Conservation (phyloP, 2,888 invertebrate genomes). For the Limulus polyphemus region DNA sequence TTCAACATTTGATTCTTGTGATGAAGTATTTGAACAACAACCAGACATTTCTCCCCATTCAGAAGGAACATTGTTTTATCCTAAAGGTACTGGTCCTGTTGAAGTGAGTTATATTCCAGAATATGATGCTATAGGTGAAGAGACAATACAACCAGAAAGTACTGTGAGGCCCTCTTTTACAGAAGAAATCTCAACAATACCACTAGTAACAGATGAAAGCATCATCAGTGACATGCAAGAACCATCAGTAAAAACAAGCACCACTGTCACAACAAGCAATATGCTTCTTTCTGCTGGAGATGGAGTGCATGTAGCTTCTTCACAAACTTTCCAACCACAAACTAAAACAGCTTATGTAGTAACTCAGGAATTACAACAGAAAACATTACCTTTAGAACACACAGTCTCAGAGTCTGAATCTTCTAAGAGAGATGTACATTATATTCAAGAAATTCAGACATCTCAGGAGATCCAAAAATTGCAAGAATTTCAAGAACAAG, state of each 20-base stretch:
- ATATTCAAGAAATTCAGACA: no score
- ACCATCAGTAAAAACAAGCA: not conserved
- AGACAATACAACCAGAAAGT: not conserved
- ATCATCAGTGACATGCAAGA: not conserved
- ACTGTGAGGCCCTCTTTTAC: no score
- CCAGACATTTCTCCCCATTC: slow-evolving; percentile 24
- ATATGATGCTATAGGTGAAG: slow-evolving; percentile 39
- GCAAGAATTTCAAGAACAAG: no score
- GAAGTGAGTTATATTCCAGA: slow-evolving; percentile 43
- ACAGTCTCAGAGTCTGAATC: not conserved
- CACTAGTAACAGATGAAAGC: not conserved
- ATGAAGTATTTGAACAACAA: slow-evolving; percentile 35
- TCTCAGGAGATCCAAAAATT: no score
- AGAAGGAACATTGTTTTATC: slow-evolving; percentile 25
- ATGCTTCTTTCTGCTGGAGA: no score
- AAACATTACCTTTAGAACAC: no score
- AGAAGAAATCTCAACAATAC: no score
- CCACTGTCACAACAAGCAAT: no score
- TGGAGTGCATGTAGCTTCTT: no score
- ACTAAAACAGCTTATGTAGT: not conserved
- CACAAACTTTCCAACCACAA: no score
- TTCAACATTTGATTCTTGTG: slow-evolving; percentile 34
- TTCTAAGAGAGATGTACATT: not conserved
- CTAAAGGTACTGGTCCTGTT: slow-evolving; percentile 41
- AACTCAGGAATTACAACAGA: no score